A percentile compares a stretch with the other conserved stretches of the same genome.
Evolutionary conservation across 2,888 invertebrate species (phyloP).

Genomic region (Embidobia sp.): DNA sequence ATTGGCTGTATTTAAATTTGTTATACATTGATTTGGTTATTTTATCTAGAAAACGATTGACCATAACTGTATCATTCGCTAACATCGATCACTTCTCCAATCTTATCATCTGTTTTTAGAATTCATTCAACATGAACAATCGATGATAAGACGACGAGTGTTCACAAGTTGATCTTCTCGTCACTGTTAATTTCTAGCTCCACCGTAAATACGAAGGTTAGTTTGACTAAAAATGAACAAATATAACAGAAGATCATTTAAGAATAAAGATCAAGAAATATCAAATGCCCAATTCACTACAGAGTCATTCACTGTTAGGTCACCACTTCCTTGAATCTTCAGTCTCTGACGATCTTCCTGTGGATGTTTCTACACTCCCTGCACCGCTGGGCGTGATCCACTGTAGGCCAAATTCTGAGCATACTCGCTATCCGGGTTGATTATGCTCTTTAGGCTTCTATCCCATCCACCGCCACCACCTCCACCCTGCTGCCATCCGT

Average conservation of each 20-base stretch:
- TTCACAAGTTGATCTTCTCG: constrained; percentile 23
- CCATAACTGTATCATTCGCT: constrained; percentile 42
- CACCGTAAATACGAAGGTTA: constrained; percentile 52
- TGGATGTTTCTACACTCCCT: constrained; percentile 42
- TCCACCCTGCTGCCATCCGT: constrained; percentile 81
- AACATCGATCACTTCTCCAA: constrained; percentile 1
- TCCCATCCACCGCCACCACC: constrained; percentile 87
- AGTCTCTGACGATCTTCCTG: constrained; percentile 29
- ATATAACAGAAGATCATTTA: constrained; percentile 22
- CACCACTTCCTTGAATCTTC: constrained; percentile 41
- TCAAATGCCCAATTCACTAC: constrained; percentile 40
- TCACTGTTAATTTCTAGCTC: constrained; percentile 48
- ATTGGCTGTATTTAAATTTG: too few species aligned
- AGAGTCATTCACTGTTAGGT: constrained; percentile 39
- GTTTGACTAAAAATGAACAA: constrained; percentile 59
- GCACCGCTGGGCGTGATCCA: constrained; percentile 76
- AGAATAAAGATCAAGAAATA: constrained; percentile 47
- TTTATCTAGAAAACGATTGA: too few species aligned
- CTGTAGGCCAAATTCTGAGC: constrained; percentile 89
- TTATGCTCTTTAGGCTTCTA: constrained; percentile 82
- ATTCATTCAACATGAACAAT: constrained; percentile 12
- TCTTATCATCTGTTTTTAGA: constrained; percentile 14
- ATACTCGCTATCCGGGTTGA: constrained; percentile 72
- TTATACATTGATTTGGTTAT: too few species aligned
- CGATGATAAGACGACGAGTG: constrained; percentile 28